These are phyloP conservation scores for Anastrepha obliqua DNA, from an alignment of 1,140 invertebrate species.

Conservation along the genomic window DNA sequence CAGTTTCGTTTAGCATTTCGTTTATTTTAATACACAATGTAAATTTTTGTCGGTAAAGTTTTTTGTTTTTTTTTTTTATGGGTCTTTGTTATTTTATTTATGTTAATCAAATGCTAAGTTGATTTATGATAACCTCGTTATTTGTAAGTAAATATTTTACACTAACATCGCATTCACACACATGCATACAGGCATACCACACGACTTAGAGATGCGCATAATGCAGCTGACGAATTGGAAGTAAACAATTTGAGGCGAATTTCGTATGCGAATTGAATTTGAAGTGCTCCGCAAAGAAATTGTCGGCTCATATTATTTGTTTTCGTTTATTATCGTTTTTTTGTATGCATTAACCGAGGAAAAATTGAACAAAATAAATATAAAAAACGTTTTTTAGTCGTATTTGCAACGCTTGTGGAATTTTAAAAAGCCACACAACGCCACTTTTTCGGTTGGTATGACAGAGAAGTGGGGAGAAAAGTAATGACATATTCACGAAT, in stretches of 20 bases:
- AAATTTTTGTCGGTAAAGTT: neutral
- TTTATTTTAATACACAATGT: conserved; percentile 18
- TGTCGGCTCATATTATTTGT: neutral
- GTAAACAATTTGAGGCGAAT: conserved; percentile 35
- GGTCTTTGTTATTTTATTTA: conserved; percentile 33
- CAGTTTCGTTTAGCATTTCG: neutral
- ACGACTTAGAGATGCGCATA: conserved; percentile 22
- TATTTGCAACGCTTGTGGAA: conserved; percentile 27
- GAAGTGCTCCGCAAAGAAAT: conserved; percentile 5
- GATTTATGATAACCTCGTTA: conserved; percentile 44
- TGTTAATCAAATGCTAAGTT: conserved; percentile 36
- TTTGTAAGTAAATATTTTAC: conserved; percentile 46
- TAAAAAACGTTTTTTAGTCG: neutral
- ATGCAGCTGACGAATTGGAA: conserved; percentile 33
- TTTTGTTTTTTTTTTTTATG: neutral
- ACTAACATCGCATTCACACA: neutral
- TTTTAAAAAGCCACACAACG: conserved; percentile 32
- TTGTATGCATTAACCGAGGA: conserved; percentile 1
- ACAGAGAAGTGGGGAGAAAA: neutral
- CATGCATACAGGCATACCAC: neutral
- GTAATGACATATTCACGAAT: neutral
- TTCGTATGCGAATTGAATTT: conserved; percentile 48
- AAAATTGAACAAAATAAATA: neutral
- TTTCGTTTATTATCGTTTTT: neutral
- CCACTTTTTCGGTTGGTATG: neutral